These are phyloP conservation scores for Tupaia tana DNA, from an alignment of 2,113 vertebrate genomes.

Conservation along the genomic window DNA sequence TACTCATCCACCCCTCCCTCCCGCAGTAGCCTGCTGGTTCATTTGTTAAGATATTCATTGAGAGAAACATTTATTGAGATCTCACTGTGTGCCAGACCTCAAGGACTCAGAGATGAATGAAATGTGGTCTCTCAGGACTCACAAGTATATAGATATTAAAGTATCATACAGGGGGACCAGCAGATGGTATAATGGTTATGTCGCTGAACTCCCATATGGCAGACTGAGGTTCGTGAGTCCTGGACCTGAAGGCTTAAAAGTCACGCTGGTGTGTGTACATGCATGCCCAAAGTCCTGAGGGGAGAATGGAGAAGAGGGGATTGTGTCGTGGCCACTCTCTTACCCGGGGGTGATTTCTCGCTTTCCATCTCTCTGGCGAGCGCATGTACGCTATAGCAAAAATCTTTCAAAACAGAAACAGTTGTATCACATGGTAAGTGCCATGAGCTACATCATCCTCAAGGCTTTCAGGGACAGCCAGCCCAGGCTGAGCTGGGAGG, in stretches of 20 bases:
- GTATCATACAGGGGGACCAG: not conserved
- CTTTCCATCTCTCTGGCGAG: no score
- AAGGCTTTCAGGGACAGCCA: not conserved
- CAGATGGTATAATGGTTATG: no score
- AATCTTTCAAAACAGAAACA: no score
- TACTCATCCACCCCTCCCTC: not conserved
- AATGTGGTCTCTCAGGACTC: not conserved
- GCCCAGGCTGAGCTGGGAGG: not conserved
- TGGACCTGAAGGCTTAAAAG: no score
- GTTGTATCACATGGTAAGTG: not conserved
- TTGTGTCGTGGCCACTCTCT: no score
- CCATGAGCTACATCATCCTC: not conserved
- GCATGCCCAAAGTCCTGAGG: no score
- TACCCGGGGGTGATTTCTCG: no score
- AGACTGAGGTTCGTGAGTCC: no score
- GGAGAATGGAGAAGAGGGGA: no score
- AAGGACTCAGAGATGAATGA: not conserved
- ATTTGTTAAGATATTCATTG: not conserved
- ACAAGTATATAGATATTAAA: not conserved
- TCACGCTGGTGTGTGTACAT: no score
- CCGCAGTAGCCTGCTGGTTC: not conserved
- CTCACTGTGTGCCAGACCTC: not conserved
- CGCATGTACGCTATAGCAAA: no score
- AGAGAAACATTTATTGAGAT: constrained; percentile 7
- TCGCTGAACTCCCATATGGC: no score